Base-by-base conservation (phyloP, 2,113 vertebrate genomes). In the Rhinoptilus africanus region DNA sequence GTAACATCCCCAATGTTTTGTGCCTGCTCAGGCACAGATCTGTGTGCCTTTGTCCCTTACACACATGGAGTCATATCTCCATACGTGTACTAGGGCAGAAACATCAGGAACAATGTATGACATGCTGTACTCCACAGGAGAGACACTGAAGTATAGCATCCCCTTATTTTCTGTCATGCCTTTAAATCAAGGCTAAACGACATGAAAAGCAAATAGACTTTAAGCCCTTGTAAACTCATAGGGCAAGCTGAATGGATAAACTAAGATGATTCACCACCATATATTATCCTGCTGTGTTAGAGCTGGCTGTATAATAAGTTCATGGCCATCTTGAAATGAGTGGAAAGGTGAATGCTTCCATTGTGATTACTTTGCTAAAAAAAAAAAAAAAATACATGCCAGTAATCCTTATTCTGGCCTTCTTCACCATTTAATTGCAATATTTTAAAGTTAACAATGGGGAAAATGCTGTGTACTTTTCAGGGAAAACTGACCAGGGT, bases 181-280 rank as follows among this genome's bases (percentile, higher is more conserved):
- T 54, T 60, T 97, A 97, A 95, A 96, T 96, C 92, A 96, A 95
- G 74, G 89, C 91, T 92, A 92, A 96, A 92, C 1, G 47, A 95
- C 54, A 84, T 59, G 53, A 91, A 96, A 97, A 95, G 77, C 87
- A 87, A 79, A 94, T 91, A 69, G 91, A 95, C 91, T 89, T 92
- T 73, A 88, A 97, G 91, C 89, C 91, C 79, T 54, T 89, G 86
- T 91, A 95, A 95, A 88, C 71, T 93, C 84, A 76, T 22, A 93
- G 89, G 92, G 81, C 87, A 93, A 95, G 53, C 89, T 92, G 89
- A 97, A 95, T 85, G 74, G 92, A 94, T 95, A 95, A 94, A 94
- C 77, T 75, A 10, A 85, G 74, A 39, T 89, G 86, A 91, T 96
- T 85, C 87, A 48, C 69, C 1, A 0, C 21, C 67, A 35, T 95